Evolutionary conservation across 1,140 invertebrate species (phyloP), one percentile per base, ranked within the genome.

Genomic region (Hyles euphorbiae): DNA sequence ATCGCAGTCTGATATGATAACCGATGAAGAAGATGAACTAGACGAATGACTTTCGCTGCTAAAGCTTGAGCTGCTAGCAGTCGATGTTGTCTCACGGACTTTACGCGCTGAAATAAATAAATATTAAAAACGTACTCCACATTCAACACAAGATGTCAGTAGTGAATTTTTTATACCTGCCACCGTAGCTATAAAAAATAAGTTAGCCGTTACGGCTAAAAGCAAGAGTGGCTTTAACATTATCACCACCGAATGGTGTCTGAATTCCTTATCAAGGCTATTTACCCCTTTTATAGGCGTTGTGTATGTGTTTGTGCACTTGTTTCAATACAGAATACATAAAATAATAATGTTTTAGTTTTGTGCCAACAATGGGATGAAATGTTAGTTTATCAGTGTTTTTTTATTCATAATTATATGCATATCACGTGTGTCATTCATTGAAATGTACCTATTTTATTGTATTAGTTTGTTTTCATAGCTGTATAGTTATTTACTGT

Each of bases 281-380:
- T 65, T 52, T 55, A 55, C 44, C 61, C 45, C 58, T 58, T 63
- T 44, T 63, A 63, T 63, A 62, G 43, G 22, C 22, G 22, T 50
- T 44, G 8, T 48, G 36, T 49, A 61, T 43, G 34, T 61, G 53
- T 61, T 61, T 56, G 53, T 57, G 61, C 58, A 58, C 55, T 56
- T 61, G 63, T 61, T 60, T 55, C 44, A 64, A 60, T 49, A 56
- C 55, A 43, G 36, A 61, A 49, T 34, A 46, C 46, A 49, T 60
- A 54, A 49, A 49, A 10, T 46, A 54, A 55, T 60, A 55, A 32
- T 33, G 22, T 54, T 60, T 12, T 34, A 48, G 46, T 22, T 22
- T 32, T 33, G 8, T 33, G 5, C 6, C 4, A 22, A 22, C 7
- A 50, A 50, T 50, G 8, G 36, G 8, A 40, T 40, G 48, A 22